Conservation (phyloP, 2,113 vertebrate species). For the Pollachius pollachius region DNA sequence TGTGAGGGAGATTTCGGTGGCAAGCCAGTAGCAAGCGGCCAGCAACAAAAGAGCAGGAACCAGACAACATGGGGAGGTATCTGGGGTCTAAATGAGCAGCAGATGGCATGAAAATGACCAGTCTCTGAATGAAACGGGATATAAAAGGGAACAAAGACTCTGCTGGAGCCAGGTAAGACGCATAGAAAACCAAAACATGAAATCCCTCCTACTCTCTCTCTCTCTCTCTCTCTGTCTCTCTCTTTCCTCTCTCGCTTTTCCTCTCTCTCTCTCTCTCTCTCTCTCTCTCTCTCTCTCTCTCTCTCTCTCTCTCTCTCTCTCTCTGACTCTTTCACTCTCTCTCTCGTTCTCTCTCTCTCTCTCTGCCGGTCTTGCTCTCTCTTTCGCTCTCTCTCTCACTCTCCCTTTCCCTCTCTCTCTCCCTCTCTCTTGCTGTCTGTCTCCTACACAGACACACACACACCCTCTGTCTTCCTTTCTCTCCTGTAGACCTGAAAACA, state of each 20-base stretch:
- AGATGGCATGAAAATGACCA: constrained; percentile 51
- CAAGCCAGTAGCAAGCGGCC: constrained; percentile 38
- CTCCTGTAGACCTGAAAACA: no score
- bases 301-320: no score
- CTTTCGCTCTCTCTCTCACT: not conserved
- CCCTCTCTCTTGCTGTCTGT: not conserved
- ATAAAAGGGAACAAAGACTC: constrained; percentile 2
- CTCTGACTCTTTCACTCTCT: no score
- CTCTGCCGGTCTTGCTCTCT: not conserved
- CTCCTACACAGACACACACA: no score
- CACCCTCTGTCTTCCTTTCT: not conserved
- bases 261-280: no score
- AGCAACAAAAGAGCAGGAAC: constrained; percentile 40
- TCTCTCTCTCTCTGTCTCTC: no score
- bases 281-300: no score
- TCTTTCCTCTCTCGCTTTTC: no score
- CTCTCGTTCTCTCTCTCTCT: no score
- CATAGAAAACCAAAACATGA: not conserved
- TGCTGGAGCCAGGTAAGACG: constrained; percentile 7
- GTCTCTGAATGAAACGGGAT: constrained; percentile 29
- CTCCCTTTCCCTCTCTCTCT: constrained; percentile 2
- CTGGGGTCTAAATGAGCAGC: constrained; percentile 31
- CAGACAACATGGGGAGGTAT: constrained; percentile 34
- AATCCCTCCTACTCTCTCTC: no score
- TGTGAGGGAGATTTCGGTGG: constrained; percentile 6